Evolutionary conservation across 2,888 invertebrate genomes (phyloP), one percentile per base, ranked within the genome.

Genomic region (Vanessa cardui): DNA sequence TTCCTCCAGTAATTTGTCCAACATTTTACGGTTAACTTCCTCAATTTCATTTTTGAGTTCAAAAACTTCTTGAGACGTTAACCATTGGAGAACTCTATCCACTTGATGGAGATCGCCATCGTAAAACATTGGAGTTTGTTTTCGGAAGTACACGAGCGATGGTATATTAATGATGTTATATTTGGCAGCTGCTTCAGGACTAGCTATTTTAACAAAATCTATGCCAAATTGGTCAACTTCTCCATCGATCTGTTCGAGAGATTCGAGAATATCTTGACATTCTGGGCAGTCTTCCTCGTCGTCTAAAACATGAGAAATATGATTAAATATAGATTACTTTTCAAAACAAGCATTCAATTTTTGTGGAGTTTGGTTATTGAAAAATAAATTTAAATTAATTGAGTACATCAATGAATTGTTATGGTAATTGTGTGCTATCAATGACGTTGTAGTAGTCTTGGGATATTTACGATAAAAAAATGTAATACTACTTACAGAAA

Each of bases 11-110:
- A 99, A 92, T 89, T 99, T 99, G 82, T 99, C 98, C 79, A 99
- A 93, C 98, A 98, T 98, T 90, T 98, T 98, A 72, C 97, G 95
- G 87, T 99, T 98, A 9, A 99, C 99, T 85, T 99, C 98, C 86
- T 98, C 98, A 81, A 99, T 99, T 94, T 98, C 98, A 83, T 98
- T 98, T 93, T 98, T 98, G 64, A 98, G 96, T 89, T 98, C 98
- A 89, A 98, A 98, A 64, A 98, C 97, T 83, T 98, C 98, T 82
- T 98, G 98, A 59, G 98, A 98, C 33, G 98, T 98, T 52, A 98
- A 89, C 98, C 98, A 98, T 72, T 96, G 95, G 6, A 98, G 91
- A 26, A 98, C 95, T 83, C 95, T 96, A 62, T 97, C 97, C 47
- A 96, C 96, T 85, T 98, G 98, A 72, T 95, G 96, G 47, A 98